phyloP scores from a whole-genome alignment of 2,888 invertebrate species.

The Bruchidius siliquastri region DNA sequence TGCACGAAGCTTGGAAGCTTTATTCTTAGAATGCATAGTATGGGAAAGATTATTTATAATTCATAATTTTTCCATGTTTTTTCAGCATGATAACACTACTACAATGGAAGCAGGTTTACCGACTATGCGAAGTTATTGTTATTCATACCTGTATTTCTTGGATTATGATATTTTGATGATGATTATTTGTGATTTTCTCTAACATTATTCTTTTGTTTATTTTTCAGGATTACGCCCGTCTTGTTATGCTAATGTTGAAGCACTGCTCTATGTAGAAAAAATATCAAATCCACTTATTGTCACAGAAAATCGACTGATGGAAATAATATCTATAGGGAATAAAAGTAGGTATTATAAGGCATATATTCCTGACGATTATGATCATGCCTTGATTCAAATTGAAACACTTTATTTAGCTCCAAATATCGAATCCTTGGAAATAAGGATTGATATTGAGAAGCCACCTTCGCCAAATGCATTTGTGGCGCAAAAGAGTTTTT shows the following conservation, averaged over 20 bases:
- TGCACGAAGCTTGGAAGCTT: no score
- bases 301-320: conserved; percentile 24
- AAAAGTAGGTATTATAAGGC: conserved; percentile 37
- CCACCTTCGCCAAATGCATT: conserved; percentile 51
- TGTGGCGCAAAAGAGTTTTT: conserved; percentile 32
- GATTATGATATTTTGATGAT: no score
- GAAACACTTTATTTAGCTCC: conserved; percentile 29
- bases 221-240: conserved; percentile 57
- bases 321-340: conserved; percentile 19
- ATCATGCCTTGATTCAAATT: conserved; percentile 33
- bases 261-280: conserved; percentile 29
- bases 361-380: conserved; percentile 33
- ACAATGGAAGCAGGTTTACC: background rate
- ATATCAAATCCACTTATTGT: conserved; percentile 27
- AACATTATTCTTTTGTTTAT: background rate
- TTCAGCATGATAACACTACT: background rate
- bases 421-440: conserved; percentile 29
- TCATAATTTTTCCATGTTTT: background rate
- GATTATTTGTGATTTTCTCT: background rate
- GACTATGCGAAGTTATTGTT: no score
- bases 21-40: background rate
- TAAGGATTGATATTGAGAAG: conserved; percentile 43
- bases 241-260: conserved; percentile 48
- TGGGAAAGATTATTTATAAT: background rate
- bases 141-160: no score